phyloP scores from a whole-genome alignment of 1,140 invertebrate genomes.

The Cherax quadricarinatus region DNA sequence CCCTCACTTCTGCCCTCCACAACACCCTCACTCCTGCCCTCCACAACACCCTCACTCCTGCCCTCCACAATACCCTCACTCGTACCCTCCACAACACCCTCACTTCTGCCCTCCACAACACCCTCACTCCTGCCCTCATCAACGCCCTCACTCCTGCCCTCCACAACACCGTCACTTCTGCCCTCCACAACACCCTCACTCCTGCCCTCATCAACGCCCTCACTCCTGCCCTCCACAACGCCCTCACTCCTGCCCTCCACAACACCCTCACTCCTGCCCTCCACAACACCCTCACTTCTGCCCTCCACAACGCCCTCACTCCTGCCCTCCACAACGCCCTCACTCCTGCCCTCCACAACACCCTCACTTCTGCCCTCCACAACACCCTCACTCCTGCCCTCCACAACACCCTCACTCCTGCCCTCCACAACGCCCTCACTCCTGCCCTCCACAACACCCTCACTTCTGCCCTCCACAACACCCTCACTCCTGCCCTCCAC shows the following conservation, averaged over 20 bases:
- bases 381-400: background rate
- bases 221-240: no score
- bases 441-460: background rate
- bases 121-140: background rate
- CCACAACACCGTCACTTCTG: background rate
- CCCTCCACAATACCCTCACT: no score
- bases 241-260: no score
- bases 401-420: background rate
- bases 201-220: background rate
- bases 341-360: no score
- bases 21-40: background rate
- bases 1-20: background rate
- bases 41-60: no score
- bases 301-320: no score
- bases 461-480: background rate
- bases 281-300: no score
- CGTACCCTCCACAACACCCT: background rate
- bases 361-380: background rate
- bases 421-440: background rate
- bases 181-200: background rate
- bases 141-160: background rate
- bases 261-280: no score
- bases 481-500: no score
- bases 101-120: no score
- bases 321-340: background rate